Evolutionary conservation across 2,888 invertebrate genomes (phyloP), one percentile per base, ranked within the genome.

Genomic region (Pogonocherus hispidulus): DNA sequence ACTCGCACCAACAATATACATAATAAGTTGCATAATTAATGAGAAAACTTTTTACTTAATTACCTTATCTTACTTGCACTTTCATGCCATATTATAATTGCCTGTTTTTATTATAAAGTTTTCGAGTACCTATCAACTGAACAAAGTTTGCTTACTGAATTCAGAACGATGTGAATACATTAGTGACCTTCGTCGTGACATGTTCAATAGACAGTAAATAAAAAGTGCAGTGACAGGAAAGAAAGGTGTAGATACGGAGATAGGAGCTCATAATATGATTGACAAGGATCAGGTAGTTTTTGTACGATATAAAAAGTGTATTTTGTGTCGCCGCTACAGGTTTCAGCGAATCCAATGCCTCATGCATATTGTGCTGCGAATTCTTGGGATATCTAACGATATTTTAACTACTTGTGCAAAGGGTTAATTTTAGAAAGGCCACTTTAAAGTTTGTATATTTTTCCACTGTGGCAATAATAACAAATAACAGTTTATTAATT

Each of bases 331-430:
- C 55, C 55, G 32, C 57, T 51, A 55, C 47, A 35, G 20, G 52
- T 35, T 57, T 55, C 44, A 49, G 37, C 51, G 60, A 64, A 51
- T 56, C 60, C 37, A 54, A 62, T 66, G 60, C 60, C 59, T 64
- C 70, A 70, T 70, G 70, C 70, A 67, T 60, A 63, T 51, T 22
- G 62, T 60, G 66, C 70, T 23, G 14, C 19, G 63, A 41, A 60
- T 49, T 37, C 37, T 32, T 56, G 46, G 67, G 70, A 70, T 70
- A 70, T 70, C 70, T 64, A 70, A 67, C 66, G 66, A 66, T 47
- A 14, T 37, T 54, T 51, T 18, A 47, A 41, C 52, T 56, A 44
- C 14, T 6, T 44, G 3, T 44, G 44, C 16, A 16, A 14, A 16
- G 44, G 44, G 16, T 11, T 18, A 6, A 18, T 14, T n/a, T n/a